These are phyloP conservation scores for Pterostichus niger DNA, from an alignment of 2,888 invertebrate genomes.

Conservation along the genomic window DNA sequence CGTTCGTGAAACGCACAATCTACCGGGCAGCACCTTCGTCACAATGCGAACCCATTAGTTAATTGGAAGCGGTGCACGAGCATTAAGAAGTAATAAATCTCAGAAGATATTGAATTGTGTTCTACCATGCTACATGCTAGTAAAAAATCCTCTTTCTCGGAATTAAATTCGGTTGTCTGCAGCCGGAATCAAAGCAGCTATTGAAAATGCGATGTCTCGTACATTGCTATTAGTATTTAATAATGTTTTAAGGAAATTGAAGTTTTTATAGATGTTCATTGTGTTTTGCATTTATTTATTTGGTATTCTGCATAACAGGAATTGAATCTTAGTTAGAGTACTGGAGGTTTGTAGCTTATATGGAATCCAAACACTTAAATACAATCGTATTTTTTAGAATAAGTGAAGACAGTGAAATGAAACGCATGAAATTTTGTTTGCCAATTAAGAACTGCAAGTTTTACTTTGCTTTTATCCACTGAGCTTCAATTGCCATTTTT, in stretches of 20 bases:
- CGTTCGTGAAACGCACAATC: neutral
- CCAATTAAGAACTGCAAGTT: no score
- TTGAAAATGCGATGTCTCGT: neutral
- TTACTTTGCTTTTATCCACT: no score
- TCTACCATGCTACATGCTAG: neutral
- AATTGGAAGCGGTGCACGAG: slow-evolving; percentile 36
- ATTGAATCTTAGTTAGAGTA: no score
- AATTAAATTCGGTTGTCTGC: slow-evolving; percentile 2
- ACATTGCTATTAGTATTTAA: neutral
- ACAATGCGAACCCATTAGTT: slow-evolving; percentile 20
- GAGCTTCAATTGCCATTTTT: no score
- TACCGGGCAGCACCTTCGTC: neutral
- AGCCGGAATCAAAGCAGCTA: neutral
- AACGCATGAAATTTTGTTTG: no score
- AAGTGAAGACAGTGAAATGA: no score
- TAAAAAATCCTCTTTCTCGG: slow-evolving; percentile 18
- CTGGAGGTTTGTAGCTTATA: no score
- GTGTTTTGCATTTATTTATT: no score
- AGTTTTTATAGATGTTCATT: no score
- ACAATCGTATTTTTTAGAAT: no score
- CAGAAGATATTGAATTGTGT: slow-evolving; percentile 23
- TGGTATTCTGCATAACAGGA: no score
- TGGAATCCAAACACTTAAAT: no score
- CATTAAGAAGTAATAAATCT: slow-evolving; percentile 50
- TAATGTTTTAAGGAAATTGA: neutral